These are phyloP conservation scores for Apomyelois bistriatella DNA, from an alignment of 2,888 invertebrate species.

Conservation along the genomic window DNA sequence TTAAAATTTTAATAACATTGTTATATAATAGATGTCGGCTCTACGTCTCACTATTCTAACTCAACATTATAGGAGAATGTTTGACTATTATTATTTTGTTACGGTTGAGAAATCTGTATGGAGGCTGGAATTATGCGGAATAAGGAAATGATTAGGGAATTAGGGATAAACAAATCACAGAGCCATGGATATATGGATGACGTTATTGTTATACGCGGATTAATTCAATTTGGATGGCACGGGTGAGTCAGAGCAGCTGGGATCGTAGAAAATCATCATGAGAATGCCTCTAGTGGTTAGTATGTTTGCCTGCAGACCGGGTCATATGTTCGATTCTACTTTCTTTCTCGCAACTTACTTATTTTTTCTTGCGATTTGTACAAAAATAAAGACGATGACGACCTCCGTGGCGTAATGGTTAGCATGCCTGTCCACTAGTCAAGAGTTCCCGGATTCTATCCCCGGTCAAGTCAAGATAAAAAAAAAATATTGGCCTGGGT, in stretches of 20 bases:
- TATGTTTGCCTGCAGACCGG: too few species aligned
- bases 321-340: too few species aligned
- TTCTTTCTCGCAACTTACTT: too few species aligned
- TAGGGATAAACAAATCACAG: slow-evolving; percentile 5
- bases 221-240: background rate
- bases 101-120: slow-evolving; percentile 1
- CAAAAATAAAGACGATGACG: too few species aligned
- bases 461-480: too few species aligned
- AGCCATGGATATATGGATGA: background rate
- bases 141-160: slow-evolving; percentile 8
- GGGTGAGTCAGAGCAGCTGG: background rate
- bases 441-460: too few species aligned
- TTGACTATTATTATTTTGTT: slow-evolving; percentile 9
- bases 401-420: too few species aligned
- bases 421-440: too few species aligned
- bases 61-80: background rate
- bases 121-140: slow-evolving; percentile 5
- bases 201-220: background rate
- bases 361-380: too few species aligned
- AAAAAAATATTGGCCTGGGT: too few species aligned
- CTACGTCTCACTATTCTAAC: background rate
- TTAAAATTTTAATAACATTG: background rate
- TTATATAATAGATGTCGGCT: background rate
- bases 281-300: too few species aligned
- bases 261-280: too few species aligned